Conservation (phyloP, 2,113 vertebrate species). For the Ceyx melanurus region DNA sequence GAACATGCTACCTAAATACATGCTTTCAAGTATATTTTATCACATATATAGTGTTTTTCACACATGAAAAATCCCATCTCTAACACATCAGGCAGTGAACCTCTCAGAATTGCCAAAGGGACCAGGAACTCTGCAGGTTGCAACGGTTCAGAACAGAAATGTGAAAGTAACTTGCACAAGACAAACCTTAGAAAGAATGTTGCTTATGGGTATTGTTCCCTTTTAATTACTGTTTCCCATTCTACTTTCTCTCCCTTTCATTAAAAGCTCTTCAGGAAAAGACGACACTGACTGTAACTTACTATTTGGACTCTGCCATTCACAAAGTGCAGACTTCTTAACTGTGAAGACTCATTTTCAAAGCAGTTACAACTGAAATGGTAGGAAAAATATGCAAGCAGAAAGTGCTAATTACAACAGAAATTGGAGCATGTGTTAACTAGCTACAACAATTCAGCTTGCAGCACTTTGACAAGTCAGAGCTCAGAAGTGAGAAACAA, state of each 20-base stretch:
- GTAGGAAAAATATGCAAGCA: neutral
- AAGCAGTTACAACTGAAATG: neutral
- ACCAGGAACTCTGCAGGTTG: neutral
- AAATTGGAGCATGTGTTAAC: constrained; percentile 58
- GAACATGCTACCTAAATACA: neutral
- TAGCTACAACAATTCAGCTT: constrained; percentile 51
- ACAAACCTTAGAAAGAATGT: neutral
- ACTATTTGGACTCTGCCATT: neutral
- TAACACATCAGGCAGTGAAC: neutral
- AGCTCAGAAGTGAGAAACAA: constrained; percentile 39
- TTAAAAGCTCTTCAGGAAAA: neutral
- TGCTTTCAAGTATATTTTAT: neutral
- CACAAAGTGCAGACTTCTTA: neutral
- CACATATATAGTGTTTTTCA: neutral
- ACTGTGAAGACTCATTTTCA: constrained; percentile 14
- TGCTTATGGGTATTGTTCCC: neutral
- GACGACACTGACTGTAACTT: neutral
- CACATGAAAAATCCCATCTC: neutral
- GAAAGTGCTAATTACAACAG: constrained; percentile 51
- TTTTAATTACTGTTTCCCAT: neutral
- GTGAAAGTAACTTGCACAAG: neutral
- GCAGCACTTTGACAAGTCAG: constrained; percentile 35
- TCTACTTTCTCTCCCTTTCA: neutral
- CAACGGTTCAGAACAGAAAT: neutral
- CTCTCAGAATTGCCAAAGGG: neutral